Percentiles rank a stretch among this genome's conserved stretches.
Conservation (phyloP, 2,797 vertebrate species). For the Periophthalmus magnuspinnatus region DNA sequence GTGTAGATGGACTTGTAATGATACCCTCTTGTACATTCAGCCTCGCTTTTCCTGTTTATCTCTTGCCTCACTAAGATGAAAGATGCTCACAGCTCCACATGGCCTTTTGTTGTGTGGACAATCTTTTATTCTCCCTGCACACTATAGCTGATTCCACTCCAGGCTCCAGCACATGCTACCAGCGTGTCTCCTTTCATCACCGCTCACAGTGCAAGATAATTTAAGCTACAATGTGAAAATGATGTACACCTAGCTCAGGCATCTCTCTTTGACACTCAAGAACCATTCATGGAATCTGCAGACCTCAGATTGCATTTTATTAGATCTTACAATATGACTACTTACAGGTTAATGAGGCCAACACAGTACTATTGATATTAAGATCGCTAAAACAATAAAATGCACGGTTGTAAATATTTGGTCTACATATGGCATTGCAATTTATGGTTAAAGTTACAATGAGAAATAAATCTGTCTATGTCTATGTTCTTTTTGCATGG, state of each 20-base stretch:
- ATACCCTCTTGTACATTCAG: slow-evolving; percentile 43
- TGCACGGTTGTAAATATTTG: no score
- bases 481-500: no score
- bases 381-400: no score
- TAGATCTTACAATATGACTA: neutral
- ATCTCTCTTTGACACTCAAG: neutral
- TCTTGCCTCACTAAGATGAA: slow-evolving; percentile 55
- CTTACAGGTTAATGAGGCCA: no score
- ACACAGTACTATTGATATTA: no score
- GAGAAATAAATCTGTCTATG: no score
- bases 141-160: neutral
- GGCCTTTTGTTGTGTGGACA: slow-evolving; percentile 56
- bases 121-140: slow-evolving; percentile 32
- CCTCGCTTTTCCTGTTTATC: slow-evolving; percentile 44
- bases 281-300: no score
- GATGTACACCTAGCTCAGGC: neutral
- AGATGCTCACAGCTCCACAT: slow-evolving; percentile 40
- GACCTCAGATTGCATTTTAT: neutral
- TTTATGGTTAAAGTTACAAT: no score
- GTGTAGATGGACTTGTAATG: slow-evolving; percentile 67
- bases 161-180: slow-evolving; percentile 41
- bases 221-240: neutral
- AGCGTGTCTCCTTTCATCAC: slow-evolving; percentile 58
- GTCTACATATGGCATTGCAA: no score
- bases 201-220: slow-evolving; percentile 25